phyloP scores from a whole-genome alignment of 2,113 vertebrate genomes.

The Aldabrachelys gigantea region DNA sequence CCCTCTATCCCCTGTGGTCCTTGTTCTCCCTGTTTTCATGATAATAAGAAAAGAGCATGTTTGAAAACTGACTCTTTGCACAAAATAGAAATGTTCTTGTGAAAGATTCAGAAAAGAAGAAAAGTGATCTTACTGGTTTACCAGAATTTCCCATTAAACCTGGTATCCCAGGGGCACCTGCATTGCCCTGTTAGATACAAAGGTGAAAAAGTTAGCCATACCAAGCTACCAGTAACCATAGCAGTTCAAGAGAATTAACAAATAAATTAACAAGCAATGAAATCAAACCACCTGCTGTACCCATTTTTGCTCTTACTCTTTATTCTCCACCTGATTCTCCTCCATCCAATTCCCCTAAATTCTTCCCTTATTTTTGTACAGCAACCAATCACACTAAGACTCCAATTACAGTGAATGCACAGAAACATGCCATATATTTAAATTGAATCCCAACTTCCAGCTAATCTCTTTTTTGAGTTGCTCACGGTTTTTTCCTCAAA shows the following conservation, averaged over 20 bases:
- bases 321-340: background rate
- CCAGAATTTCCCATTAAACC: constrained; percentile 93
- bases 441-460: background rate
- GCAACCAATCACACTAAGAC: background rate
- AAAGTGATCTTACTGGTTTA: constrained; percentile 84
- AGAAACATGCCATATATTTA: background rate
- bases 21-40: constrained; percentile 85
- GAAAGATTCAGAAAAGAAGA: background rate
- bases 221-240: background rate
- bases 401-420: background rate
- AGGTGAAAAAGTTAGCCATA: background rate
- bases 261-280: background rate
- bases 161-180: constrained; percentile 84
- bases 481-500: background rate
- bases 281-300: background rate
- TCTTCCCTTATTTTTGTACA: background rate
- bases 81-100: background rate
- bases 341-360: background rate
- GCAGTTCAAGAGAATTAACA: background rate
- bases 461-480: background rate
- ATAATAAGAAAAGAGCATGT: background rate
- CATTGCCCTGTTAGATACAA: constrained; percentile 82
- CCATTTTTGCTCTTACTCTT: background rate
- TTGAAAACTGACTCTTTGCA: background rate
- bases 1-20: constrained; percentile 91